Conservation (phyloP, 2,888 invertebrate species). For the Athalia circularis region DNA sequence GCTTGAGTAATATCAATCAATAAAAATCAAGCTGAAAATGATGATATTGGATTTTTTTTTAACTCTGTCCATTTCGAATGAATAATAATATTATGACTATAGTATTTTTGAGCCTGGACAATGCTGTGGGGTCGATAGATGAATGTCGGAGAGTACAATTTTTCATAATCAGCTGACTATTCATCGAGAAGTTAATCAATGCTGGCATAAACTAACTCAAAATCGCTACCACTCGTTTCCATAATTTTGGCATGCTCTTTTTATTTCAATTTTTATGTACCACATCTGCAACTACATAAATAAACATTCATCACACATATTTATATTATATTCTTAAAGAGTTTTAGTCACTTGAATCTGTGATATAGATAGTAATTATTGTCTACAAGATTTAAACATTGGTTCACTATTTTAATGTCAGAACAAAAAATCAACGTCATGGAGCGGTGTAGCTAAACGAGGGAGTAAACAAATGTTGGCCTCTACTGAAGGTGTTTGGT, state of each 20-base stretch:
- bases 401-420: slow-evolving; percentile 66
- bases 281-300: slow-evolving; percentile 58
- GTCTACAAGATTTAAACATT: slow-evolving; percentile 71
- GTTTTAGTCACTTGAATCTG: slow-evolving; percentile 74
- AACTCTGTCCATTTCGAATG: slow-evolving; percentile 20
- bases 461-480: slow-evolving; percentile 57
- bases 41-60: slow-evolving; percentile 23
- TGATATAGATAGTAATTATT: slow-evolving; percentile 75
- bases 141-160: not conserved
- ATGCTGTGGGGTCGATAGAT: slow-evolving; percentile 18
- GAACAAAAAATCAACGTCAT: slow-evolving; percentile 62
- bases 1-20: slow-evolving; percentile 32
- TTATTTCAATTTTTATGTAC: slow-evolving; percentile 47
- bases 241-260: slow-evolving; percentile 63
- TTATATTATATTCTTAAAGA: slow-evolving; percentile 74
- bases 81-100: not conserved
- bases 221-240: slow-evolving; percentile 59
- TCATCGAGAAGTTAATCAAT: slow-evolving; percentile 48
- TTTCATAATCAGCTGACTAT: not conserved
- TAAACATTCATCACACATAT: slow-evolving; percentile 67
- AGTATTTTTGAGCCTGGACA: slow-evolving; percentile 21
- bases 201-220: slow-evolving; percentile 56
- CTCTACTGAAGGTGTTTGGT: slow-evolving; percentile 67
- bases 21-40: slow-evolving; percentile 36
- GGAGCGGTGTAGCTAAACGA: slow-evolving; percentile 65